Conservation (phyloP, 1,140 invertebrate genomes). For the Thaumatotibia leucotreta region DNA sequence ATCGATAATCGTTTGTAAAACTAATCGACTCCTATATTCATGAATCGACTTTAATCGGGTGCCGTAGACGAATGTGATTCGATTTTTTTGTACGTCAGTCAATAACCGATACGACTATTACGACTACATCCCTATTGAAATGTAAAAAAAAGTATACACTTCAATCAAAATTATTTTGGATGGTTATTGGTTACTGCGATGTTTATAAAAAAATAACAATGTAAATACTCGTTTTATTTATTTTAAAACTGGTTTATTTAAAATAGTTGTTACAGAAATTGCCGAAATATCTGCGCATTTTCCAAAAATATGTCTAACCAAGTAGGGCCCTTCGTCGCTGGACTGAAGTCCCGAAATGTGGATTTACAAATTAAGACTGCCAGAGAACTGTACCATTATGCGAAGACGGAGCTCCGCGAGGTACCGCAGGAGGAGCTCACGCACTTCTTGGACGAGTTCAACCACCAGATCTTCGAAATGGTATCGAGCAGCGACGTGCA, state of each 20-base stretch:
- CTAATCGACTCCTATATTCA: too few relatives aligned
- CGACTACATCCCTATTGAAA: background rate
- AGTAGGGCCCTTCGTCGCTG: constrained; percentile 88
- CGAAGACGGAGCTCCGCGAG: constrained; percentile 94
- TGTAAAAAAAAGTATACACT: background rate
- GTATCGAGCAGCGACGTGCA: constrained; percentile 94
- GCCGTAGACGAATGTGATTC: too few relatives aligned
- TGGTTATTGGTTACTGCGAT: too few relatives aligned
- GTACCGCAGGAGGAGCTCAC: constrained; percentile 94
- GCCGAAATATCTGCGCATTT: background rate
- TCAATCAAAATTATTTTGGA: too few relatives aligned
- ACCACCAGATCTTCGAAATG: constrained; percentile 97
- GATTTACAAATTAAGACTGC: constrained; percentile 91
- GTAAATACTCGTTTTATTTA: too few relatives aligned
- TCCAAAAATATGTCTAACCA: constrained; percentile 55
- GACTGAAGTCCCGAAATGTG: constrained; percentile 92
- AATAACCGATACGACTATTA: background rate
- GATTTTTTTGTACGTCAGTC: background rate
- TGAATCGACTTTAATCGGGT: background rate
- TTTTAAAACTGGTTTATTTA: too few relatives aligned
- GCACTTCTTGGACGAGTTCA: constrained; percentile 95
- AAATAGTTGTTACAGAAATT: too few relatives aligned
- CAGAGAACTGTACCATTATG: constrained; percentile 91
- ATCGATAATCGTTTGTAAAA: constrained; percentile 7
- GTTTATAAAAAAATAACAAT: too few relatives aligned